Evolutionary conservation across 2,113 vertebrate genomes (phyloP).

Genomic region (Hylia prasina): DNA sequence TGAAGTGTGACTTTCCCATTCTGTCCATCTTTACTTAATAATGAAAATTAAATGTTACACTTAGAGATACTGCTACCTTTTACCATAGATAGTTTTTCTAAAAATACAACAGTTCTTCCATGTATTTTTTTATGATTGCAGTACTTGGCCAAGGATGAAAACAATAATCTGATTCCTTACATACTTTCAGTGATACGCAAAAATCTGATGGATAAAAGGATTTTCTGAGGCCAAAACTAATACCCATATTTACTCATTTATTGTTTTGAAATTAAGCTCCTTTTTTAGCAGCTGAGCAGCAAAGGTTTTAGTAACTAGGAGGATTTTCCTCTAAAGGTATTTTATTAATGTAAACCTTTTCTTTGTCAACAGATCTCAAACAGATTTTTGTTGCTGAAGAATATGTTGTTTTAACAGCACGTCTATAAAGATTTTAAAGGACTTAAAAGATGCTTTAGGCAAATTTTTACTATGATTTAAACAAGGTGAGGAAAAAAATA

Average conservation of each 20-base stretch:
- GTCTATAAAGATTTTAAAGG: not conserved
- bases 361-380: not conserved
- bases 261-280: not conserved
- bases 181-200: conserved; percentile 11
- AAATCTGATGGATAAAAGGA: conserved; percentile 77
- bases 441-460: not conserved
- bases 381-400: not conserved
- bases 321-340: not conserved
- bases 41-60: not conserved
- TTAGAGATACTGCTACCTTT: not conserved
- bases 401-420: not conserved
- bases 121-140: not conserved
- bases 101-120: not conserved
- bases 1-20: not conserved
- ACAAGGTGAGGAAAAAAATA: not conserved
- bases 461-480: not conserved
- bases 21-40: not conserved
- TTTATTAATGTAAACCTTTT: not conserved
- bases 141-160: conserved; percentile 76
- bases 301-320: not conserved
- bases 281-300: not conserved
- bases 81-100: not conserved
- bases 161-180: conserved; percentile 62
- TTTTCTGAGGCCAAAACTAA: conserved; percentile 78
- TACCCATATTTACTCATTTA: not conserved